Evolutionary conservation across 2,888 invertebrate species (phyloP).

Genomic region (Drosophila histrio): DNA sequence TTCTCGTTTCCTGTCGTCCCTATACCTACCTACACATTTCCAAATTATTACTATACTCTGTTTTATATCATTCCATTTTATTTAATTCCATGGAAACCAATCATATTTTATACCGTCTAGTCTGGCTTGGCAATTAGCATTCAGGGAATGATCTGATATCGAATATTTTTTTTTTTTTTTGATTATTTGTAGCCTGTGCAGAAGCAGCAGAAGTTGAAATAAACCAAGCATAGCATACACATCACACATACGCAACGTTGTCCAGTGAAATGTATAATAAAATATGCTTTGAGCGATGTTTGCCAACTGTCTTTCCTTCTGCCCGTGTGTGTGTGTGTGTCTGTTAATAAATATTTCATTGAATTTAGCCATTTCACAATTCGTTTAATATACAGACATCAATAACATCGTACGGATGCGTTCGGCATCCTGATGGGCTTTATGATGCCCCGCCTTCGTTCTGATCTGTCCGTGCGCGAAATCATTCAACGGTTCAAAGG

Average conservation of each 20-base stretch:
- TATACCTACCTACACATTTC: background rate
- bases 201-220: conserved; percentile 18
- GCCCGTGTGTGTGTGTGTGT: background rate
- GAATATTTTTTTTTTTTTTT: conserved; percentile 38
- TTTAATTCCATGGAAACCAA: conserved; percentile 5
- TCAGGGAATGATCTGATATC: conserved; percentile 39
- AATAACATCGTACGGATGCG: conserved; percentile 49
- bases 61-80: background rate
- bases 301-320: background rate
- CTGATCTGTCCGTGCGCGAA: background rate
- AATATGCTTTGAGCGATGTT: conserved; percentile 34
- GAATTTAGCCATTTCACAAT: conserved; percentile 60
- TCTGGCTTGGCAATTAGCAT: conserved; percentile 45
- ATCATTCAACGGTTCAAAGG: conserved; percentile 13
- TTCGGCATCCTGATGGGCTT: conserved; percentile 38
- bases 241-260: conserved; percentile 39
- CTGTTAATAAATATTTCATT: conserved; percentile 66
- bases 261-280: conserved; percentile 41
- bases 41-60: background rate
- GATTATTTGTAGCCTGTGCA: conserved; percentile 17
- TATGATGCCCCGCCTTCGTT: conserved; percentile 19
- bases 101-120: conserved; percentile 9
- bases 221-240: conserved; percentile 39
- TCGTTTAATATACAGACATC: conserved; percentile 34
- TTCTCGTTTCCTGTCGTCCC: conserved; percentile 21